Conservation (phyloP, 2,888 invertebrate genomes). For the Hartigia nigra region DNA sequence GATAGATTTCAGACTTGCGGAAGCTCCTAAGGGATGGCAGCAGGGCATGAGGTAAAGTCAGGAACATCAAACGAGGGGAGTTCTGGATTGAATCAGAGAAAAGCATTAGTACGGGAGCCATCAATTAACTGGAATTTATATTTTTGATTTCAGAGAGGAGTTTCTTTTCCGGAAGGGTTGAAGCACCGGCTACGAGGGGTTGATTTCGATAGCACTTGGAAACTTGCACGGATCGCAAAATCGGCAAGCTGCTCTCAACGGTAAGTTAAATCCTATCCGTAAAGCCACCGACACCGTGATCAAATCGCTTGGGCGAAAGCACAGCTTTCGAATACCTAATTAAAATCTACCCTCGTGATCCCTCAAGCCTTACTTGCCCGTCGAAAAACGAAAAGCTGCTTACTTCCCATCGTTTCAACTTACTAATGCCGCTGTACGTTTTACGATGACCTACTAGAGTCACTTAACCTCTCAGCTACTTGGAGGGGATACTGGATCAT, state of each 20-base stretch:
- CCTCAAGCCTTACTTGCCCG: not conserved
- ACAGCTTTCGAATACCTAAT: slow-evolving; percentile 3
- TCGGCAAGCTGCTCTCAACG: not conserved
- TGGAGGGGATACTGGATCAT: not conserved
- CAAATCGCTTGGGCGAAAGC: not conserved
- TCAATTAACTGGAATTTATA: slow-evolving; percentile 12
- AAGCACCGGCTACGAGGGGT: not conserved
- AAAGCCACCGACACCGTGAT: not conserved
- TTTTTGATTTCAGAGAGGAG: slow-evolving; percentile 10
- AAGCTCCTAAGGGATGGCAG: not conserved
- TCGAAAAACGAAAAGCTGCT: not conserved
- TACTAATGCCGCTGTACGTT: not conserved
- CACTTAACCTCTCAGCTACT: not conserved
- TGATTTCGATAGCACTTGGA: not conserved
- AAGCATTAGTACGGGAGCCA: not conserved
- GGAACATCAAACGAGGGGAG: not conserved
- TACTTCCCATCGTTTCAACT: not conserved
- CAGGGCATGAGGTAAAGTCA: not conserved
- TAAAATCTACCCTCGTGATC: not conserved
- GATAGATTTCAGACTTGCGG: not conserved
- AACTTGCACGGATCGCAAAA: not conserved
- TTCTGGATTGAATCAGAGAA: not conserved
- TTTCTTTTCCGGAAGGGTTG: not conserved
- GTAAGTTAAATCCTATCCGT: slow-evolving; percentile 2
- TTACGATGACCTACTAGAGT: not conserved